Percentiles rank a stretch among this genome's conserved stretches.
These are phyloP conservation scores for Theristus sp. DNA, from an alignment of 2,888 invertebrate species.

Conservation along the genomic window DNA sequence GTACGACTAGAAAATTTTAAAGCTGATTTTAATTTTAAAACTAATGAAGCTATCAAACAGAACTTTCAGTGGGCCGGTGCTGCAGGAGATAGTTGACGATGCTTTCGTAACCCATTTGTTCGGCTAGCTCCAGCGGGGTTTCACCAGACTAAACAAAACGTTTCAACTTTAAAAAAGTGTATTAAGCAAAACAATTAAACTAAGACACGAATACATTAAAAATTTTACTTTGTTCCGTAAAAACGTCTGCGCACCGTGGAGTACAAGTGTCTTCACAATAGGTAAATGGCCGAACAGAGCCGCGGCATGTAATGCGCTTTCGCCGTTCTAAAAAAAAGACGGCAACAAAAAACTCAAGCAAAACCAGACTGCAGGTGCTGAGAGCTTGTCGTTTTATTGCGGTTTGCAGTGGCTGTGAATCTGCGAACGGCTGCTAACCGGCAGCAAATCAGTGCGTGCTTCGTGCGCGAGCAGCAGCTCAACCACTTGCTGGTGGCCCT, in stretches of 20 bases:
- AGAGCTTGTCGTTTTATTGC: neutral
- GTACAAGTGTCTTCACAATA: constrained; percentile 54
- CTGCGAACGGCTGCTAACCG: constrained; percentile 4
- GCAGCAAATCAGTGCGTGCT: constrained; percentile 7
- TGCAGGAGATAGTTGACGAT: constrained; percentile 11
- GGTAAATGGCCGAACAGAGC: constrained; percentile 65
- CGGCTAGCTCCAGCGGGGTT: constrained; percentile 14
- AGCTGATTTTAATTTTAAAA: too few relatives aligned
- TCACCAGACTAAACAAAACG: constrained; percentile 11
- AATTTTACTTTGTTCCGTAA: constrained; percentile 47
- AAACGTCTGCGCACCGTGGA: constrained; percentile 47
- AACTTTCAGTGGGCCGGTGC: neutral
- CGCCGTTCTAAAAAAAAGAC: constrained; percentile 52
- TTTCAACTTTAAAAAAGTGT: too few relatives aligned
- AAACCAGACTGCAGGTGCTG: neutral
- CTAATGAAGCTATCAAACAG: too few relatives aligned
- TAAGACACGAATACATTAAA: neutral
- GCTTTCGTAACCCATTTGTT: constrained; percentile 13
- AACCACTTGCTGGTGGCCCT: constrained; percentile 70
- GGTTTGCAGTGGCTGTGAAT: too few relatives aligned
- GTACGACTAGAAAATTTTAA: too few relatives aligned
- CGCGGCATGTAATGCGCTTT: constrained; percentile 73
- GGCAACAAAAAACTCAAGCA: too few relatives aligned
- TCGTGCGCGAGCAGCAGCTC: constrained; percentile 49
- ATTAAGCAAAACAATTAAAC: neutral